Evolutionary conservation across 2,888 invertebrate species (phyloP).

Genomic region (Drosophila trichaetosa): DNA sequence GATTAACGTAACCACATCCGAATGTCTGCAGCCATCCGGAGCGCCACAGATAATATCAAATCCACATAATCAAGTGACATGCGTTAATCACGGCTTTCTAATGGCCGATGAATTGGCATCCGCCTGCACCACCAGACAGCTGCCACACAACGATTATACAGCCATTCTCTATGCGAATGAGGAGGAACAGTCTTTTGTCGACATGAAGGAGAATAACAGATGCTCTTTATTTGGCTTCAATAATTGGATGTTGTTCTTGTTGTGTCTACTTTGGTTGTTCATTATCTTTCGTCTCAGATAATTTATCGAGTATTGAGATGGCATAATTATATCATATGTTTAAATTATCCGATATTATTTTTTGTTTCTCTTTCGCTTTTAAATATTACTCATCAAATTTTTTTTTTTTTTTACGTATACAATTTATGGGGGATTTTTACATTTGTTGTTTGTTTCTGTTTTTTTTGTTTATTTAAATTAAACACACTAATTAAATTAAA

Average conservation of each 20-base stretch:
- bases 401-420: neutral
- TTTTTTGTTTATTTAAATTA: neutral
- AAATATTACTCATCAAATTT: neutral
- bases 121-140: constrained; percentile 4
- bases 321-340: neutral
- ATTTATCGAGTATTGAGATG: neutral
- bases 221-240: neutral
- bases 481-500: neutral
- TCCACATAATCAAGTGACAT: constrained; percentile 10
- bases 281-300: neutral
- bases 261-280: neutral
- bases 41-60: neutral
- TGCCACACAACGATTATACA: constrained; percentile 7
- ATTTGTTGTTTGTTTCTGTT: neutral
- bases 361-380: neutral
- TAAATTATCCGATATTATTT: neutral
- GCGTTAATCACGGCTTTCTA: constrained; percentile 16
- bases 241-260: constrained; percentile 17
- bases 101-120: constrained; percentile 33
- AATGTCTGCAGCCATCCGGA: neutral
- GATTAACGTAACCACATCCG: neutral
- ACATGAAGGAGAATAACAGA: neutral
- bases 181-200: neutral
- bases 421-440: neutral
- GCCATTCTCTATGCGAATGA: constrained; percentile 28